Percentiles rank a stretch among this genome's conserved stretches.
phyloP scores from a whole-genome alignment of 2,113 vertebrate genomes.

The Pseudonaja textilis region DNA sequence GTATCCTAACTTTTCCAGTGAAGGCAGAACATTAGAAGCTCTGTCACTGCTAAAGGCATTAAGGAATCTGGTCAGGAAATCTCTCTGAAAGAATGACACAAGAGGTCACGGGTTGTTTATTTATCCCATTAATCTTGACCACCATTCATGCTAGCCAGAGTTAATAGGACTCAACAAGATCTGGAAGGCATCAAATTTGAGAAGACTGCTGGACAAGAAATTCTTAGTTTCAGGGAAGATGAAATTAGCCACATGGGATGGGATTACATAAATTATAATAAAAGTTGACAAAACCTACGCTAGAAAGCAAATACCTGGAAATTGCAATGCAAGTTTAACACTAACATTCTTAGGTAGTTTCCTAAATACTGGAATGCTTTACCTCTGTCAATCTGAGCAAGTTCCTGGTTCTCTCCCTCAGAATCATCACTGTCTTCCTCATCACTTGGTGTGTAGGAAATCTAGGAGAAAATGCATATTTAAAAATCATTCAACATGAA shows the following conservation, averaged over 20 bases:
- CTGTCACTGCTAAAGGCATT: background rate
- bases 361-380: conserved; percentile 29
- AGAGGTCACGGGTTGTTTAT: background rate
- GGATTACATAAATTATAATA: background rate
- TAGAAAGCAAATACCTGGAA: background rate
- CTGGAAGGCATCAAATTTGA: background rate
- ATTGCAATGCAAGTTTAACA: background rate
- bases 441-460: conserved; percentile 85
- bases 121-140: background rate
- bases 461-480: conserved; percentile 69
- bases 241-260: background rate
- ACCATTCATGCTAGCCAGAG: background rate
- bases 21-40: background rate
- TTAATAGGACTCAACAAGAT: background rate
- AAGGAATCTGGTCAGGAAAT: background rate
- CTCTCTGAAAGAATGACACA: background rate
- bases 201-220: background rate
- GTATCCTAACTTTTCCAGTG: background rate
- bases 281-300: background rate
- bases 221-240: background rate
- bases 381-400: conserved; percentile 92
- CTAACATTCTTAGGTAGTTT: background rate
- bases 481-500: conserved; percentile 28
- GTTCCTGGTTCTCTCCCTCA: conserved; percentile 90
- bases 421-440: conserved; percentile 90